Conservation (phyloP, 2,113 vertebrate species). For the Erythrocercus mccallii region DNA sequence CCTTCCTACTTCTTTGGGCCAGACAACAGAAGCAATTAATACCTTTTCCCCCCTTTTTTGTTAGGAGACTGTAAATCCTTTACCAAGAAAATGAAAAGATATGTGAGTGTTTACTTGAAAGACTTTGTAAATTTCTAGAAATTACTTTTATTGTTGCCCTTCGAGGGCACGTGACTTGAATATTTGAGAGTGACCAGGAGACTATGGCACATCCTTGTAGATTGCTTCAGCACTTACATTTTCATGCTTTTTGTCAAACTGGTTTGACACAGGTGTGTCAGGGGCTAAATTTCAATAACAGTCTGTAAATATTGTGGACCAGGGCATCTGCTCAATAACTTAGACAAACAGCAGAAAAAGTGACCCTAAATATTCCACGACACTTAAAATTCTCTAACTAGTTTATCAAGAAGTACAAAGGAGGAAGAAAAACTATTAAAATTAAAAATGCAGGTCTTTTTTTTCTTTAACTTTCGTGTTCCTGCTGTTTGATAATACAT, state of each 20-base stretch:
- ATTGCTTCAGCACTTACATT: neutral
- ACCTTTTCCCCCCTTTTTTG: accelerated
- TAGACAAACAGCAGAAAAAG: neutral
- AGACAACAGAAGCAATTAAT: neutral
- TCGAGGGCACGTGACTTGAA: neutral
- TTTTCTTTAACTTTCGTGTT: neutral
- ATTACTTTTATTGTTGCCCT: neutral
- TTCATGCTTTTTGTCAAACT: neutral
- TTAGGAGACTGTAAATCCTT: neutral
- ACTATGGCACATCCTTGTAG: neutral
- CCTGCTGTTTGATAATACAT: neutral
- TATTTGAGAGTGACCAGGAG: neutral
- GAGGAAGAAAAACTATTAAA: neutral
- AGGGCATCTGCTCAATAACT: neutral
- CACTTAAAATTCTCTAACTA: neutral
- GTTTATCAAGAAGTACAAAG: neutral
- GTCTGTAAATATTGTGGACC: neutral
- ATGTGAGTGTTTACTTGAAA: neutral
- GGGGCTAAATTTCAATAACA: neutral
- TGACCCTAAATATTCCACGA: neutral
- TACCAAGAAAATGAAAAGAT: neutral
- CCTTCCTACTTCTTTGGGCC: neutral
- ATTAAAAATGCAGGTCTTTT: neutral
- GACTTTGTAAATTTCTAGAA: neutral
- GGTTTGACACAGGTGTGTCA: neutral